Percentiles rank a stretch among this genome's conserved stretches.
phyloP scores from a whole-genome alignment of 2,888 invertebrate species.

The Bombylius major region DNA sequence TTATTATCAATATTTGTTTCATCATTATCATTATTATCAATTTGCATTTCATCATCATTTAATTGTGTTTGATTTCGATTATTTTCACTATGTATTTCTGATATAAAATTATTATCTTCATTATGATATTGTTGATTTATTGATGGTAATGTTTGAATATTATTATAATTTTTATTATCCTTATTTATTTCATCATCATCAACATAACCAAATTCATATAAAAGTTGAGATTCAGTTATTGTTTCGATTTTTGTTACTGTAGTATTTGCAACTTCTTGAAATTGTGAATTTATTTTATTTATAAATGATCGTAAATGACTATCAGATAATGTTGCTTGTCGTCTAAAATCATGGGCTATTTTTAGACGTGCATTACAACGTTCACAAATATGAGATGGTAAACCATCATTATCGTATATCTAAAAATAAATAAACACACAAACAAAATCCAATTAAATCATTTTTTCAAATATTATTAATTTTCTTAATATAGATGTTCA shows the following conservation, averaged over 20 bases:
- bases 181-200: too few species aligned
- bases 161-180: neutral
- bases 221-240: neutral
- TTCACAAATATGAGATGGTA: conserved; percentile 23
- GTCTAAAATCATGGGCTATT: conserved; percentile 23
- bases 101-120: too few species aligned
- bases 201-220: neutral
- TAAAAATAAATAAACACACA: conserved; percentile 11
- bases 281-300: conserved; percentile 22
- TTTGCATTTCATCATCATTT: neutral
- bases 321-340: conserved; percentile 21
- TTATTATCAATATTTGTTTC: neutral
- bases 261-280: conserved; percentile 22
- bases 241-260: neutral
- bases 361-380: conserved; percentile 23
- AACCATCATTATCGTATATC: conserved; percentile 21
- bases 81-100: neutral
- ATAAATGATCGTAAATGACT: conserved; percentile 23
- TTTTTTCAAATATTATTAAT: too few species aligned
- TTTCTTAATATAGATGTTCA: too few species aligned
- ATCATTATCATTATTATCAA: neutral
- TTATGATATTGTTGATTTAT: neutral
- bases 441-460: too few species aligned
- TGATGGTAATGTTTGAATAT: conserved; percentile 7
- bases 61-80: neutral